Conservation (phyloP, 2,888 invertebrate species). For the Apodemia zela region DNA sequence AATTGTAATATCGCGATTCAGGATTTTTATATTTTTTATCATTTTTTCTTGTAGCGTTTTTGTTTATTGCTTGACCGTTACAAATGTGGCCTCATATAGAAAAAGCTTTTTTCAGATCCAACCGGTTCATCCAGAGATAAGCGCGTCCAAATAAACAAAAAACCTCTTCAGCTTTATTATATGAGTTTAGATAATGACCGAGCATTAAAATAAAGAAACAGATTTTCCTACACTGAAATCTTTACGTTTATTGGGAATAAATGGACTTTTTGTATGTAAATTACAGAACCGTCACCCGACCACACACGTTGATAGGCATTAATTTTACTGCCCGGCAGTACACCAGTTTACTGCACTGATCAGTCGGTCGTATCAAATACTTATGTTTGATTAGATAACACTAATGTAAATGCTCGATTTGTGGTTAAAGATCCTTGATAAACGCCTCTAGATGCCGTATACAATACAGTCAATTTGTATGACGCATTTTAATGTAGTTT, state of each 20-base stretch:
- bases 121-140: neutral
- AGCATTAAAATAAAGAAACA: neutral
- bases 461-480: too few relatives aligned
- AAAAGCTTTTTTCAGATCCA: too few relatives aligned
- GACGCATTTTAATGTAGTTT: too few relatives aligned
- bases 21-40: too few relatives aligned
- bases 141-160: neutral
- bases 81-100: too few relatives aligned
- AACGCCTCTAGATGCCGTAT: too few relatives aligned
- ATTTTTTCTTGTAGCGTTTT: too few relatives aligned
- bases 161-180: neutral
- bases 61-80: too few relatives aligned
- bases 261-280: neutral
- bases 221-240: neutral
- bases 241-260: neutral
- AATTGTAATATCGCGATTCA: too few relatives aligned
- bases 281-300: neutral
- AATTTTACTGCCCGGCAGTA: neutral
- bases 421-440: neutral
- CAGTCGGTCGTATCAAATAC: neutral
- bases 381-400: neutral
- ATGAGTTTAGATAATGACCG: neutral
- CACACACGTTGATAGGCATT: neutral
- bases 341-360: neutral
- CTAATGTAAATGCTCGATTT: slow-evolving; percentile 3